Conservation (phyloP, 2,797 vertebrate genomes). For the Euthynnus affinis region DNA sequence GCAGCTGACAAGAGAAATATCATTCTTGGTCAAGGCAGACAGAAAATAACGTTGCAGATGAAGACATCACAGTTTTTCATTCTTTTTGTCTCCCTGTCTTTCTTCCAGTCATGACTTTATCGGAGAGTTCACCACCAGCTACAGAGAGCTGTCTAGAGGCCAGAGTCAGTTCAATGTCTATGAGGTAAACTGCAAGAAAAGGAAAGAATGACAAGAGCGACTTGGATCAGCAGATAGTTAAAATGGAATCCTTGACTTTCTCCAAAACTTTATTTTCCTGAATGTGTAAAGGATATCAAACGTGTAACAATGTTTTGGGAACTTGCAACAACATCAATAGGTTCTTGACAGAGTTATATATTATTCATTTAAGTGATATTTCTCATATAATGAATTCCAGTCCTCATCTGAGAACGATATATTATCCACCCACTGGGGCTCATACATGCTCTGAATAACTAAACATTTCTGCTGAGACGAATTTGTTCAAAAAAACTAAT, state of each 20-base stretch:
- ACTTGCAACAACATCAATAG: slow-evolving; percentile 1
- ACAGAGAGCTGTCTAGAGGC: slow-evolving; percentile 93
- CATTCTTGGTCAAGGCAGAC: not conserved
- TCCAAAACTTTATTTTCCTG: slow-evolving; percentile 8
- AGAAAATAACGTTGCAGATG: not conserved
- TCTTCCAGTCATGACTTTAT: slow-evolving; percentile 93
- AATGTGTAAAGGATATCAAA: not conserved
- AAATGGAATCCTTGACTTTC: not conserved
- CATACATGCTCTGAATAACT: not conserved
- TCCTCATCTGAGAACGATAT: slow-evolving; percentile 22
- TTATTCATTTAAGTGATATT: slow-evolving; percentile 36
- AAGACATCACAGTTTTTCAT: not conserved
- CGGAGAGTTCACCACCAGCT: slow-evolving; percentile 96
- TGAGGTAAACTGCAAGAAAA: slow-evolving; percentile 84
- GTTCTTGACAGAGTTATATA: slow-evolving; percentile 14
- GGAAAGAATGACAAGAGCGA: not conserved
- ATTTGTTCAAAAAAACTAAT: slow-evolving; percentile 4
- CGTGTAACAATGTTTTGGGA: slow-evolving; percentile 17
- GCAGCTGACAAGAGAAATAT: not conserved
- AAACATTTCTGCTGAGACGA: not conserved
- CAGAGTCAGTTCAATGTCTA: slow-evolving; percentile 97
- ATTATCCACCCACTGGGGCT: slow-evolving; percentile 7
- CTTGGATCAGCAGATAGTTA: not conserved
- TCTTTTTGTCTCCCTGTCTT: not conserved
- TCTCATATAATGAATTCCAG: slow-evolving; percentile 9